Base-by-base conservation (phyloP, 1,140 invertebrate species). In the Amphibalanus amphitrite region DNA sequence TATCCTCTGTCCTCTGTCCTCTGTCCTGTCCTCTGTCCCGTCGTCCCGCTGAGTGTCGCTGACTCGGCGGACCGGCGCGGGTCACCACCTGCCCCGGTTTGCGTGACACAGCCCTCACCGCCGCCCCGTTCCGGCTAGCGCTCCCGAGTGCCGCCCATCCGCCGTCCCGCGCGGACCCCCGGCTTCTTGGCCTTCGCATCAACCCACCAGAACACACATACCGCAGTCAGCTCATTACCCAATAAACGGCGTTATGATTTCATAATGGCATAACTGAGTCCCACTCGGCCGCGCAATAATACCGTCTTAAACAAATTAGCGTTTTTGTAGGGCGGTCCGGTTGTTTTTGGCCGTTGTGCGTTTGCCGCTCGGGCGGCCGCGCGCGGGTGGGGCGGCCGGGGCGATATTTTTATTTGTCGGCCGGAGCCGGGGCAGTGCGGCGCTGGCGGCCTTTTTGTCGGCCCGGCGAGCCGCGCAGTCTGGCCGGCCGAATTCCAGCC, bases 401-500 rank as follows among this genome's bases (percentile, higher is more conserved):
- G 25, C 65, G 65, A 67, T 67, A 67, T 67, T 67, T 67, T 67
- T 67, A 67, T 67, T 67, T 67, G 65, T 8, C 65, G 6, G 65
- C 26, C 28, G 65, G 28, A 8, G 64, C 64, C 64, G 64, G n/a
- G n/a, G 23, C 64, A 4, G 23, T 23, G 20, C 64, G 6, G 64
- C 26, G 64, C 64, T 26, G 23, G 64, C n/a, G n/a, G n/a, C n/a
- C 64, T 28, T 67, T 67, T 67, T 67, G 47, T 23, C 17, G 47
- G 47, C 47, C 8, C 64, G 26, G 26, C 4, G 65, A 67, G 65
- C n/a, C 65, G 65, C 65, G 28, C 65, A 6, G 65, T 67, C 65
- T 67, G 65, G 65, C 65, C 28, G 65, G 13, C 47, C 47, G 47
- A 23, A 59, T 59, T 59, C 47, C 47, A 59, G 47, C 47, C 6